Evolutionary conservation across 2,797 vertebrate species (phyloP).

Genomic region (Podargus strigoides): DNA sequence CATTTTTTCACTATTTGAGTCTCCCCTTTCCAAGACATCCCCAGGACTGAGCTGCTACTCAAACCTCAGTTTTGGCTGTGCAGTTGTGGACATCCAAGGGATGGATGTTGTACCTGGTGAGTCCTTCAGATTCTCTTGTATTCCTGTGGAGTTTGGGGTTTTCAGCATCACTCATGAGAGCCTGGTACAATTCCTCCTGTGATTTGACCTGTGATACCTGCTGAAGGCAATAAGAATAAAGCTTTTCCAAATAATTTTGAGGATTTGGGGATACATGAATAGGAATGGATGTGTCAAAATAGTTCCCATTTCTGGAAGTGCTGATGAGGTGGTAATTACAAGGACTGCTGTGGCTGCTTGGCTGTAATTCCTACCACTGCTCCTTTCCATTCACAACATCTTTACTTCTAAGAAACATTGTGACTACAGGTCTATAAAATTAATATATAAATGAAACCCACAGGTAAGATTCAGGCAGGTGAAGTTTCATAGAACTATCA

Average conservation of each 20-base stretch:
- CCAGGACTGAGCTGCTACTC: not conserved
- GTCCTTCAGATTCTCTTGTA: not conserved
- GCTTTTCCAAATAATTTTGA: not conserved
- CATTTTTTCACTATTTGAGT: not conserved
- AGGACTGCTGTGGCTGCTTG: not conserved
- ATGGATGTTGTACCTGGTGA: not conserved
- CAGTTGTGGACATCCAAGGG: not conserved
- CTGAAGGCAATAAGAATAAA: not conserved
- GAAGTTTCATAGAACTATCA: not conserved
- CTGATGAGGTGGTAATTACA: not conserved
- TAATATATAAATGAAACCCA: not conserved
- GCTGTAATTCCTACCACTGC: not conserved
- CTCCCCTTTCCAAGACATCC: not conserved
- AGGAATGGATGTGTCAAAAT: not conserved
- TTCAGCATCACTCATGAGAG: not conserved
- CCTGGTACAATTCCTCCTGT: not conserved
- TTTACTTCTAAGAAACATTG: not conserved
- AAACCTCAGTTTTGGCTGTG: not conserved
- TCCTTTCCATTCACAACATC: not conserved
- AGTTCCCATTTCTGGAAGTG: not conserved
- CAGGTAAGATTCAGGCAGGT: not conserved
- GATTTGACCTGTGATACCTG: not conserved
- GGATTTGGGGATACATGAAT: not conserved
- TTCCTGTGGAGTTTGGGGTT: not conserved
- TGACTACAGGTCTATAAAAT: not conserved